Percentiles rank a stretch among this genome's conserved stretches.
Evolutionary conservation across 2,797 vertebrate genomes (phyloP).

Genomic region (Acrossocheilus fasciatus): DNA sequence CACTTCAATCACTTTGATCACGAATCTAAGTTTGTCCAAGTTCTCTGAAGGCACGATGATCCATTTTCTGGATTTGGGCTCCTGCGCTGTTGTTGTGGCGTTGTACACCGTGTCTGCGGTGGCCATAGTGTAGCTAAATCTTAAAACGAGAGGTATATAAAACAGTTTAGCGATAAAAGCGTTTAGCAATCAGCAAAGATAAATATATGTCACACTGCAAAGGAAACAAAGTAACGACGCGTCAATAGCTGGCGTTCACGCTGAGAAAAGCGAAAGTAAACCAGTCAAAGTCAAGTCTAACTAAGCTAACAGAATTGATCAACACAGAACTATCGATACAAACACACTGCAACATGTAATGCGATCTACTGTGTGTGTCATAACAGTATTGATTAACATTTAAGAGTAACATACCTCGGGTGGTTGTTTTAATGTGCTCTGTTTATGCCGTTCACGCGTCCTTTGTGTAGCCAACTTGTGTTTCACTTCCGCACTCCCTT

Average conservation of each 20-base stretch:
- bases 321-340: background rate
- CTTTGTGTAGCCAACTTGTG: constrained; percentile 10
- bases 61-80: background rate
- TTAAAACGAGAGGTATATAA: background rate
- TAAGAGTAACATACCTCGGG: background rate
- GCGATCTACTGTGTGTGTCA: background rate
- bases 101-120: constrained; percentile 35
- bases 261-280: constrained; percentile 32
- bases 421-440: background rate
- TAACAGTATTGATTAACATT: background rate
- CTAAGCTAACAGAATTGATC: background rate
- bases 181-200: background rate
- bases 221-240: background rate
- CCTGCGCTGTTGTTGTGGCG: constrained; percentile 6
- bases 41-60: background rate
- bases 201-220: background rate
- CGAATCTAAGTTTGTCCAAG: background rate
- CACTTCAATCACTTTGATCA: constrained; percentile 26
- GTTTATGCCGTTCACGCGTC: background rate
- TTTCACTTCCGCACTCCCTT: constrained; percentile 25
- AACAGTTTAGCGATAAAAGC: background rate
- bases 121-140: constrained; percentile 37
- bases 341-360: background rate
- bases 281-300: background rate
- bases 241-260: no score